Base-by-base conservation (phyloP, 1,140 invertebrate genomes). In the Drosophila azteca region DNA sequence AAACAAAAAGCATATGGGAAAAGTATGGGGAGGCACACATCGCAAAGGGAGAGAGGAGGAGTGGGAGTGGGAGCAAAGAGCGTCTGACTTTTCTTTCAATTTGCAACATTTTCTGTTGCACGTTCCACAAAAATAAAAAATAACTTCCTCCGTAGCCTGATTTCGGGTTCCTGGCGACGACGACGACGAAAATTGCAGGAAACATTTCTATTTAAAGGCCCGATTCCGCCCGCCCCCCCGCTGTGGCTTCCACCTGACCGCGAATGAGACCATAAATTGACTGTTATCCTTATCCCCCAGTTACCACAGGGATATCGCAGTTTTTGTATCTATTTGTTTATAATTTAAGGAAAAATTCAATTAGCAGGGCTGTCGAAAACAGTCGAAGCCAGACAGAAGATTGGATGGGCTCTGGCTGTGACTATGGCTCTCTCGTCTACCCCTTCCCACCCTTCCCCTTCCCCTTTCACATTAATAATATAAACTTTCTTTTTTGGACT, bases 81-180 rank as follows among this genome's bases (percentile, higher is more conserved):
- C 24, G 20, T 35, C 63, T 70, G 81, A 68, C 63, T 82, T 87
- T 87, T 76, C 82, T 87, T 87, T 87, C 83, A 87, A 87, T 88
- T 88, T 88, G 83, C 75, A 79, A 87, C 79, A 88, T 88, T 87
- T 87, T 62, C 61, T 78, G 74, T 77, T 80, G 82, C 82, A 85
- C 82, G 82, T 85, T 69, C 60, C 82, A 39, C 11, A 87, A 82
- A 87, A 87, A 82, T 87, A 87, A 59, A 26, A 17, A 29, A 62
- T 44, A 66, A 68, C 66, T 50, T 55, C 20, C 39, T 31, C 26
- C 53, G 68, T 70, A 48, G 71, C 62, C 66, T 79, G 81, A 85
- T 82, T 87, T 87, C 11, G 11, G 64, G 67, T 73, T 72, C 76
- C 63, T 71, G 62, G 62, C 73, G 57, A 48, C 54, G 53, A 68